A percentile compares a stretch with the other conserved stretches of the same genome.
These are phyloP conservation scores for Siderastrea radians DNA, from an alignment of 92 coral and sea anemone species.

Conservation along the genomic window DNA sequence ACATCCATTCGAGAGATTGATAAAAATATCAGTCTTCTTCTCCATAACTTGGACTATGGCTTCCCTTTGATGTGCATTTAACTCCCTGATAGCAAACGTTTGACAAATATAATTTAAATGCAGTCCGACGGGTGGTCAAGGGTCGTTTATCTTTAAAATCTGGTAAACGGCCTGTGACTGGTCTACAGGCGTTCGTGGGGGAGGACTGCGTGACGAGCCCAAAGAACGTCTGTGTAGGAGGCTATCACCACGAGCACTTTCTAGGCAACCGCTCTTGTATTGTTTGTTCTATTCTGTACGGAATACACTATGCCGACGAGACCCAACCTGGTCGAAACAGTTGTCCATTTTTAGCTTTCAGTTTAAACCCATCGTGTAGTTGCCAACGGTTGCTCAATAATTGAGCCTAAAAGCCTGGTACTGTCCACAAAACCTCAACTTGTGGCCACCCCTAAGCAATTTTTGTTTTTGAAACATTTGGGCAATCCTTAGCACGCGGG, in stretches of 20 bases:
- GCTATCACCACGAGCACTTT: not conserved
- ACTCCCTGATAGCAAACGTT: slow-evolving; percentile 27
- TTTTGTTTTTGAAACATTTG: no score
- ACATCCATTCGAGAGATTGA: slow-evolving; percentile 53
- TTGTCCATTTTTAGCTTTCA: no score
- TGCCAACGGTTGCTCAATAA: no score
- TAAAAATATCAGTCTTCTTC: slow-evolving; percentile 46
- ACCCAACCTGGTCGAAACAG: no score
- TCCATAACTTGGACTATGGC: slow-evolving; percentile 23
- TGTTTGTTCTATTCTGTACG: no score
- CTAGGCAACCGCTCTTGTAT: no score
- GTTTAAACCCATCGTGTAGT: no score
- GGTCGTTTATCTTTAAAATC: slow-evolving; percentile 18
- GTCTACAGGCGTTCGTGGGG: slow-evolving; percentile 11
- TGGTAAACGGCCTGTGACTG: slow-evolving; percentile 12
- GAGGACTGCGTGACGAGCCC: not conserved
- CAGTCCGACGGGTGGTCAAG: slow-evolving; percentile 23
- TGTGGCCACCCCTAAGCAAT: no score
- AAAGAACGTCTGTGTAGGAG: slow-evolving; percentile 13
- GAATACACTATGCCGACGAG: no score
- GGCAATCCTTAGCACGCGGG: no score
- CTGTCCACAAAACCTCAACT: no score
- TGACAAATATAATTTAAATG: slow-evolving; percentile 25
- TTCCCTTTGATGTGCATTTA: slow-evolving; percentile 38
- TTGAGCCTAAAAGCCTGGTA: no score